Percentiles rank a stretch among this genome's conserved stretches.
These are phyloP conservation scores for Aurelia sp. DNA, from an alignment of 30 jellyfish, hydroid and myxozoan species.

Conservation along the genomic window DNA sequence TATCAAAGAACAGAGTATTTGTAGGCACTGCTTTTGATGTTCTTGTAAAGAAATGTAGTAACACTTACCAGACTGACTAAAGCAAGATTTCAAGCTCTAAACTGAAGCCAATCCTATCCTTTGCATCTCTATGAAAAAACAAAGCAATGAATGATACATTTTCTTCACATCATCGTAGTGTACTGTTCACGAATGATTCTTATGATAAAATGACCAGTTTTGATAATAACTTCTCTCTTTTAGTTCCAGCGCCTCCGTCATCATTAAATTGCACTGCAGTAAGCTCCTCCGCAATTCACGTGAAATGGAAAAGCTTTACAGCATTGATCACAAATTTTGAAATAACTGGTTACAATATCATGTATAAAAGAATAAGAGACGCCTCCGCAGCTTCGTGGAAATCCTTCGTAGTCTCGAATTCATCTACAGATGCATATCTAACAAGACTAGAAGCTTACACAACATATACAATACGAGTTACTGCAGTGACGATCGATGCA, in stretches of 20 bases:
- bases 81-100: no score
- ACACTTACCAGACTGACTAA: no score
- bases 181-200: no score
- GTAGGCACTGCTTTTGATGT: no score
- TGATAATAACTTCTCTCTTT: background rate
- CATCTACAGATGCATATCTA: constrained; percentile 14
- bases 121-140: no score
- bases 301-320: constrained; percentile 32
- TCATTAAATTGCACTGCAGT: constrained; percentile 36
- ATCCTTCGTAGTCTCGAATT: constrained; percentile 5
- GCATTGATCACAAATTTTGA: background rate
- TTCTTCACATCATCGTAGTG: no score
- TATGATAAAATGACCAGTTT: no score
- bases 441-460: constrained; percentile 50
- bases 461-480: constrained; percentile 52
- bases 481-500: constrained; percentile 57
- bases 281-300: constrained; percentile 26
- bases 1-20: no score
- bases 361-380: constrained; percentile 50
- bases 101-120: no score
- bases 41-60: no score
- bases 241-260: constrained; percentile 57
- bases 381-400: constrained; percentile 41
- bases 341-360: constrained; percentile 43
- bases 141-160: no score